phyloP scores from a whole-genome alignment of 2,888 invertebrate species.

The Asteroscopus sphinx region DNA sequence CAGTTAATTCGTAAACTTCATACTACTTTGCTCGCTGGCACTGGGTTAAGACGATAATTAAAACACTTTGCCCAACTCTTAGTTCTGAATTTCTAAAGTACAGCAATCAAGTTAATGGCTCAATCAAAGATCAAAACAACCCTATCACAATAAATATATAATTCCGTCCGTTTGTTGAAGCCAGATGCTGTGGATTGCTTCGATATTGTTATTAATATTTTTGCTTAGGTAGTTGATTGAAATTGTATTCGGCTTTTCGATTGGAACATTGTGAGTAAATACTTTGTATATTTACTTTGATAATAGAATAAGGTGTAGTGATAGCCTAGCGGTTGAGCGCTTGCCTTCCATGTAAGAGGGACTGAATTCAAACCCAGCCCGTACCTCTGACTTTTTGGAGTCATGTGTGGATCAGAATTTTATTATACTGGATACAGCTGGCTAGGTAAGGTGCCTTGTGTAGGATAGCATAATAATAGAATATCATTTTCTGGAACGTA shows the following conservation, averaged over 20 bases:
- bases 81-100: slow-evolving; percentile 87
- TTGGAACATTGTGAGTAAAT: slow-evolving; percentile 6
- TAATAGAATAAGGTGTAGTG: not conserved
- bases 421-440: too few species aligned
- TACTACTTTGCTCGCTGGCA: slow-evolving; percentile 80
- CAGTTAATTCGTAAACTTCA: slow-evolving; percentile 88
- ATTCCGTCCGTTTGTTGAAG: slow-evolving; percentile 69
- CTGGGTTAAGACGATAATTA: slow-evolving; percentile 87
- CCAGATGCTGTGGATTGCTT: slow-evolving; percentile 62
- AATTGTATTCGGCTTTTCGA: slow-evolving; percentile 15
- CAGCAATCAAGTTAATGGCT: slow-evolving; percentile 86
- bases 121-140: slow-evolving; percentile 88
- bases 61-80: slow-evolving; percentile 87
- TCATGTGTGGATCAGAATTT: too few species aligned
- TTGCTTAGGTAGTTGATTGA: slow-evolving; percentile 41
- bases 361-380: too few species aligned
- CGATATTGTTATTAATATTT: slow-evolving; percentile 50
- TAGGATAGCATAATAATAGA: too few species aligned
- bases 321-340: too few species aligned
- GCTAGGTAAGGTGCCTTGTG: too few species aligned
- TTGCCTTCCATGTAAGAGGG: too few species aligned
- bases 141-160: slow-evolving; percentile 81
- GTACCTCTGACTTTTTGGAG: too few species aligned
- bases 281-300: not conserved
- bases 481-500: too few species aligned